Conservation (phyloP, 2,888 invertebrate species). For the Parochlus steinenii region DNA sequence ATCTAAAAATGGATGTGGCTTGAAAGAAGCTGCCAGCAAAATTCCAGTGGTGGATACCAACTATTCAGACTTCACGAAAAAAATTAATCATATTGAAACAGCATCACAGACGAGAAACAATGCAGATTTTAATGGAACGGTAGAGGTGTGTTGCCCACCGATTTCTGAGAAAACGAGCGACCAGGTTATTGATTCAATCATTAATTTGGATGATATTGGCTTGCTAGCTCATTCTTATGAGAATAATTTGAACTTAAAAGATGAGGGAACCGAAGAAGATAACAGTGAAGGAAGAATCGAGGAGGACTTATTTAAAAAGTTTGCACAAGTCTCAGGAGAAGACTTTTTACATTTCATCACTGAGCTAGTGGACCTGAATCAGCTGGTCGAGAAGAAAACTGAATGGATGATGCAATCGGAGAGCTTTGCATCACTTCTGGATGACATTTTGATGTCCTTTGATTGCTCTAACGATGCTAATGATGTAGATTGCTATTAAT, state of each 20-base stretch:
- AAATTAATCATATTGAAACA: not conserved
- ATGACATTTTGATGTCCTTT: constrained; percentile 52
- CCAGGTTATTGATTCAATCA: constrained; percentile 47
- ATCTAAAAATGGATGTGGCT: constrained; percentile 6
- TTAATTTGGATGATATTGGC: constrained; percentile 43
- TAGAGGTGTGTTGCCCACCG: constrained; percentile 13
- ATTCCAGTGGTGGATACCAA: constrained; percentile 15
- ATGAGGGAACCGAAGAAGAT: constrained; percentile 20
- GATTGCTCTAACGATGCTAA: constrained; percentile 36
- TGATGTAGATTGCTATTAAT: constrained; percentile 53
- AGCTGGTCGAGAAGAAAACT: constrained; percentile 39
- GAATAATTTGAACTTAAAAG: no score
- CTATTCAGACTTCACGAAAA: constrained; percentile 13
- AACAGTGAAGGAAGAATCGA: constrained; percentile 28
- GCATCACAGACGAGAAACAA: constrained; percentile 5
- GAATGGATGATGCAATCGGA: constrained; percentile 53
- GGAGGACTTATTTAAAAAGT: constrained; percentile 26
- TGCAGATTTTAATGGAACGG: constrained; percentile 4
- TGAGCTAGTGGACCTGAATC: constrained; percentile 38
- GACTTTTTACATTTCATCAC: constrained; percentile 42
- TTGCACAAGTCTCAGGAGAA: constrained; percentile 32
- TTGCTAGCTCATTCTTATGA: constrained; percentile 41
- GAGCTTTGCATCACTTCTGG: constrained; percentile 49
- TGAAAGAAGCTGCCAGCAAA: not conserved
- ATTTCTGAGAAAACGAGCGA: constrained; percentile 27